A percentile compares a stretch with the other conserved stretches of the same genome.
Conservation (phyloP, 2,888 invertebrate genomes). For the Acleris laterana region DNA sequence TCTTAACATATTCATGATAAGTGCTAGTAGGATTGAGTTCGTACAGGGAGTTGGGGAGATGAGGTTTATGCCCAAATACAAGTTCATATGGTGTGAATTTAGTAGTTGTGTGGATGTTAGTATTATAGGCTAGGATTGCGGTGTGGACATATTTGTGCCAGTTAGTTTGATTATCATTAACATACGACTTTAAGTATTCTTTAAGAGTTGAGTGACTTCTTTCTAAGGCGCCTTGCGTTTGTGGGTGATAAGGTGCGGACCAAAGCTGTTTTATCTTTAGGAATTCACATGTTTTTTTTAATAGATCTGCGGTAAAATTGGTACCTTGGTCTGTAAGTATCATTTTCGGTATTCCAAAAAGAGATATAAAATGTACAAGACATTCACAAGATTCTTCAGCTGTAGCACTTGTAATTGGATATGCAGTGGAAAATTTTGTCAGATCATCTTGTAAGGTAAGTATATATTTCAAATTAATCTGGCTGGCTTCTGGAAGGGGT, state of each 20-base stretch:
- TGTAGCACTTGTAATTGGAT: slow-evolving; percentile 30
- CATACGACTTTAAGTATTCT: slow-evolving; percentile 39
- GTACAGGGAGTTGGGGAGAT: slow-evolving; percentile 11
- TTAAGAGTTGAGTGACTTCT: slow-evolving; percentile 39
- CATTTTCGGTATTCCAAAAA: slow-evolving; percentile 39
- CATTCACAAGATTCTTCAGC: slow-evolving; percentile 40
- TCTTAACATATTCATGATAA: background rate
- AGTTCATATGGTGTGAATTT: slow-evolving; percentile 37
- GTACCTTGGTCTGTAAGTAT: slow-evolving; percentile 38
- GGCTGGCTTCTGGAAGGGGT: slow-evolving; percentile 40
- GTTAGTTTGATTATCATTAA: slow-evolving; percentile 37
- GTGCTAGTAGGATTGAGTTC: background rate
- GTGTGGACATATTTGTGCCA: slow-evolving; percentile 41
- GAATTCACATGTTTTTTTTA: slow-evolving; percentile 32
- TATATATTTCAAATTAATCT: slow-evolving; percentile 37
- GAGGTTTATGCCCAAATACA: slow-evolving; percentile 35
- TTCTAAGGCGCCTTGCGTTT: slow-evolving; percentile 39
- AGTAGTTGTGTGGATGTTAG: slow-evolving; percentile 37
- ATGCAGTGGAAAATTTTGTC: slow-evolving; percentile 40
- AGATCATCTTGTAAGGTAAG: slow-evolving; percentile 42
- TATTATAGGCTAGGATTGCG: slow-evolving; percentile 41
- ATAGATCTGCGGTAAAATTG: slow-evolving; percentile 35
- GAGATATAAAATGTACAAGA: slow-evolving; percentile 39
- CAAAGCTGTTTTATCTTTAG: slow-evolving; percentile 38
- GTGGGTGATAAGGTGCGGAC: slow-evolving; percentile 38